Conservation (phyloP, 2,888 invertebrate genomes). For the Abrostola triplasia region DNA sequence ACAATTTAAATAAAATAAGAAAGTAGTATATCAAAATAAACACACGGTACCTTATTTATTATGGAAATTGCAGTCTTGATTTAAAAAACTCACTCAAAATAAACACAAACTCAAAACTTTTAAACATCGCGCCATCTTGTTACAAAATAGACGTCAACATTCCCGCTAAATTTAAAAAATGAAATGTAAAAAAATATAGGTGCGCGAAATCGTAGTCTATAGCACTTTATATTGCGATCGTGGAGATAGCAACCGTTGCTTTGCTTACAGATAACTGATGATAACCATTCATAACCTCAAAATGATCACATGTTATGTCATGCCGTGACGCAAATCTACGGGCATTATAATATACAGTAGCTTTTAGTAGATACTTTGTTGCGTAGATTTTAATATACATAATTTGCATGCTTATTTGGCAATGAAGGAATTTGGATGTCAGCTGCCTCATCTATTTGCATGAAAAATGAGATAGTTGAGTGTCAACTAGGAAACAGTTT, state of each 20-base stretch:
- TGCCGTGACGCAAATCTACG: slow-evolving; percentile 24
- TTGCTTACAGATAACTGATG: slow-evolving; percentile 30
- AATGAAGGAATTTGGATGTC: slow-evolving; percentile 26
- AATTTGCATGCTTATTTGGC: slow-evolving; percentile 21
- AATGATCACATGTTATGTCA: slow-evolving; percentile 53
- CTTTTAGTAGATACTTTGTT: slow-evolving; percentile 4
- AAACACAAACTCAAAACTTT: background rate
- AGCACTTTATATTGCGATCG: slow-evolving; percentile 22
- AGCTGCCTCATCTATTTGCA: slow-evolving; percentile 2
- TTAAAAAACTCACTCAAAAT: background rate
- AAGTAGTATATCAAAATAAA: background rate
- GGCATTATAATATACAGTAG: slow-evolving; percentile 6
- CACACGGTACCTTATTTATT: background rate
- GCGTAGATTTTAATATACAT: slow-evolving; percentile 25
- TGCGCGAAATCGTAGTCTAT: slow-evolving; percentile 21
- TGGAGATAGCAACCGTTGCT: slow-evolving; percentile 14
- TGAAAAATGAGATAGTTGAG: no score
- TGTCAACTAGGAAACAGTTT: no score
- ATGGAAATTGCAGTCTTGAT: background rate
- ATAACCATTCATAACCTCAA: slow-evolving; percentile 53
- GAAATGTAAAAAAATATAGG: slow-evolving; percentile 15
- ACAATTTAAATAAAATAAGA: background rate
- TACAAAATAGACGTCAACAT: slow-evolving; percentile 26
- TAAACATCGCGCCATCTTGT: slow-evolving; percentile 32
- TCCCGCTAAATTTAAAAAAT: slow-evolving; percentile 24